These are phyloP conservation scores for Plecturocebus donacophilus DNA, from an alignment of 2,113 vertebrate genomes.

Conservation along the genomic window DNA sequence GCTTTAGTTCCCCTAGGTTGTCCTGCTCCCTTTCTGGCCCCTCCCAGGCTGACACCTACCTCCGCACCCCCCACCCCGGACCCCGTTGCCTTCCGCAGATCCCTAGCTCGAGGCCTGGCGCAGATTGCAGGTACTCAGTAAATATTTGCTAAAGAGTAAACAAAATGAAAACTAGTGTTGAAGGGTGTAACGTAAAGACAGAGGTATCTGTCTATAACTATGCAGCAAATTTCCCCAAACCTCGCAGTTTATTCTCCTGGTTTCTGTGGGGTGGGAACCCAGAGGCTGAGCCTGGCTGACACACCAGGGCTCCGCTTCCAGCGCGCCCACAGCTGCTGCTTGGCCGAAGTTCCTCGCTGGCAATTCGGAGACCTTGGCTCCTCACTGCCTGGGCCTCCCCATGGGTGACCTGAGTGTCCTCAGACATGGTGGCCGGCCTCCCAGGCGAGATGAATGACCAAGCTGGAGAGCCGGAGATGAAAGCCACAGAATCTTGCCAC, in stretches of 20 bases:
- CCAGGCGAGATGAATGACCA: rapidly evolving
- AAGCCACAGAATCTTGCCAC: background rate
- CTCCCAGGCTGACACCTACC: no score
- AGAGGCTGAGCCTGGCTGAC: background rate
- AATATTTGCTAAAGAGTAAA: background rate
- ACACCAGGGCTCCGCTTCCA: background rate
- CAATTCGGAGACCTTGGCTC: no score
- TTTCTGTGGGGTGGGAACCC: background rate
- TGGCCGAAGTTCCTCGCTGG: background rate
- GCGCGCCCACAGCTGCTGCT: background rate
- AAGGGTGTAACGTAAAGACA: background rate
- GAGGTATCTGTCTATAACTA: background rate
- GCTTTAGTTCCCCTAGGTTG: background rate
- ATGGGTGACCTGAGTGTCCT: background rate
- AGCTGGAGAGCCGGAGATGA: background rate
- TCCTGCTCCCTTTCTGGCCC: background rate
- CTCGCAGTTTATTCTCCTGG: background rate
- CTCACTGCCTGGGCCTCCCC: background rate
- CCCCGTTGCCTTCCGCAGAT: background rate
- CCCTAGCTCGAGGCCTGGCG: background rate
- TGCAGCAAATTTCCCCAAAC: no score
- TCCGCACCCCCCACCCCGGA: no score
- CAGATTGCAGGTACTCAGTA: background rate
- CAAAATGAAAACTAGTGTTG: background rate
- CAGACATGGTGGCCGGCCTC: background rate